A percentile compares a stretch with the other conserved stretches of the same genome.
These are phyloP conservation scores for Acanthurus leucopareius DNA, from an alignment of 2,797 vertebrate genomes.

Conservation along the genomic window DNA sequence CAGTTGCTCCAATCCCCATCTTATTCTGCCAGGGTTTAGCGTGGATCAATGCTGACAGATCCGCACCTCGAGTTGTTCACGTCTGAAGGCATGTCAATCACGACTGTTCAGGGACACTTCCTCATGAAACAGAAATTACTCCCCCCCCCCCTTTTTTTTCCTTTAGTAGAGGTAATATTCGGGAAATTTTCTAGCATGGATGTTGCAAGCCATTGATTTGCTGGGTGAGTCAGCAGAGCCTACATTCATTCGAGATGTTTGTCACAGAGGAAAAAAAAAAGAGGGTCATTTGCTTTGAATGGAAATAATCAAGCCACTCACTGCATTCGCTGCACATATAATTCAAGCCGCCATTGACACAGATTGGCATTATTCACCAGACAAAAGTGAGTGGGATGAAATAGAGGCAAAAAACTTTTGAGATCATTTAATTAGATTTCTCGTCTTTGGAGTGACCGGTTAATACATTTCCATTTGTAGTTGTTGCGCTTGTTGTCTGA, in stretches of 20 bases:
- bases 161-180: constrained; percentile 30
- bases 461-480: constrained; percentile 65
- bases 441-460: constrained; percentile 48
- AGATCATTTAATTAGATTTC: constrained; percentile 68
- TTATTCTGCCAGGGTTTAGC: constrained; percentile 69
- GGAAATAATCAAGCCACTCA: constrained; percentile 67
- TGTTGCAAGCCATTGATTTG: constrained; percentile 62
- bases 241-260: constrained; percentile 72
- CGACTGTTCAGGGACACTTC: constrained; percentile 46
- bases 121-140: constrained; percentile 60
- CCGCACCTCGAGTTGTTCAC: constrained; percentile 67
- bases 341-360: constrained; percentile 44
- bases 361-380: constrained; percentile 73
- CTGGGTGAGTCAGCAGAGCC: constrained; percentile 54
- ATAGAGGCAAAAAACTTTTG: constrained; percentile 68
- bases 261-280: constrained; percentile 52
- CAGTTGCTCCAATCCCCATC: constrained; percentile 62
- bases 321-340: constrained; percentile 49
- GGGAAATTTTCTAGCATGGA: constrained; percentile 25
- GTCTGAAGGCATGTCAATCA: constrained; percentile 74
- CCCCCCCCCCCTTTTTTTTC: neutral
- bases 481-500: constrained; percentile 61
- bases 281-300: constrained; percentile 60
- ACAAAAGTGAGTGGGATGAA: constrained; percentile 57
- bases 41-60: constrained; percentile 74